These are phyloP conservation scores for Anorthoa munda DNA, from an alignment of 2,888 invertebrate genomes.

Conservation along the genomic window DNA sequence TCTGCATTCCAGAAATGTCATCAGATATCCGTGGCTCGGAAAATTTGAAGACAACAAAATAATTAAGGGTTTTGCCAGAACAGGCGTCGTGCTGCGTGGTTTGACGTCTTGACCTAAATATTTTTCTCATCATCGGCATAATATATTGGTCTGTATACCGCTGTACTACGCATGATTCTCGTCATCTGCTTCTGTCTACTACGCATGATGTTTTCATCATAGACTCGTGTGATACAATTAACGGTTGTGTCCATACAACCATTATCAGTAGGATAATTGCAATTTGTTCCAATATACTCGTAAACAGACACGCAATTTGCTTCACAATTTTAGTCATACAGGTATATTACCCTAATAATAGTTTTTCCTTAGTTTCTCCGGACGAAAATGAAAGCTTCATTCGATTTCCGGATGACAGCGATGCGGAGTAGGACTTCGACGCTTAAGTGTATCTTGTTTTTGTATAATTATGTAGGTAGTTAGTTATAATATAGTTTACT, in stretches of 20 bases:
- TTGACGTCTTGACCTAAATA: constrained; percentile 19
- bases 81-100: background rate
- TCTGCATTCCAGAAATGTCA: constrained; percentile 28
- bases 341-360: too few species aligned
- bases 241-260: too few species aligned
- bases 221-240: background rate
- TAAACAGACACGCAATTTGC: too few species aligned
- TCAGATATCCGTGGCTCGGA: constrained; percentile 9
- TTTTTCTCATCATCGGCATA: background rate
- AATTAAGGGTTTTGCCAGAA: constrained; percentile 12
- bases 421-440: too few species aligned
- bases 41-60: constrained; percentile 37
- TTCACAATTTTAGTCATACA: too few species aligned
- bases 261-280: background rate
- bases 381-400: too few species aligned
- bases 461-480: too few species aligned
- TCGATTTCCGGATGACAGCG: too few species aligned
- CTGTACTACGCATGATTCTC: background rate
- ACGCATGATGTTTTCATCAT: background rate
- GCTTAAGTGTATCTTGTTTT: too few species aligned
- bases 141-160: background rate
- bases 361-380: too few species aligned
- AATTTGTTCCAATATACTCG: background rate
- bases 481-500: too few species aligned
- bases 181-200: background rate